Conservation (phyloP, 2,888 invertebrate genomes). For the Argynnis bischoffii region DNA sequence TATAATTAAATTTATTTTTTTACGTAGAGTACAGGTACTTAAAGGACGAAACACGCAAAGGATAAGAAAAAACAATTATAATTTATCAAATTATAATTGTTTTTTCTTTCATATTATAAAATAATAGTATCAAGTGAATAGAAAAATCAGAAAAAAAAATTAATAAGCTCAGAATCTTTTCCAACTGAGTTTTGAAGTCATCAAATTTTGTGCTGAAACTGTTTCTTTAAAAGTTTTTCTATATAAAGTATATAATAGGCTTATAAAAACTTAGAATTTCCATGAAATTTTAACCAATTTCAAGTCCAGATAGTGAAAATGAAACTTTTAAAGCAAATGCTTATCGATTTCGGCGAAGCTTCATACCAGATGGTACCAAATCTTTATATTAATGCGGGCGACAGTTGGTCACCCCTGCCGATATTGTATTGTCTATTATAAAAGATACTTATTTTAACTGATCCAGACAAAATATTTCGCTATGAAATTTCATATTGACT, state of each 20-base stretch:
- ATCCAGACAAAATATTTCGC: neutral
- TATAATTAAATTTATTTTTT: too few relatives aligned
- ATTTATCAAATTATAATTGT: too few relatives aligned
- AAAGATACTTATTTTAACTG: slow-evolving; percentile 14
- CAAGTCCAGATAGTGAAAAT: slow-evolving; percentile 21
- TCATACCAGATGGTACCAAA: slow-evolving; percentile 46
- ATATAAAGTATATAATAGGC: neutral
- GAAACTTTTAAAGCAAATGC: slow-evolving; percentile 32
- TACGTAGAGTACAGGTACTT: too few relatives aligned
- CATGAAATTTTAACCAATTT: slow-evolving; percentile 25
- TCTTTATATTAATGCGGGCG: slow-evolving; percentile 63
- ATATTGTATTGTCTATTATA: slow-evolving; percentile 32
- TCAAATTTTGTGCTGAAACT: too few relatives aligned
- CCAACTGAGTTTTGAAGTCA: too few relatives aligned
- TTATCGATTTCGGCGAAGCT: slow-evolving; percentile 31
- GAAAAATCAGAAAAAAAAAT: too few relatives aligned
- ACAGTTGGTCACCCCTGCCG: slow-evolving; percentile 38
- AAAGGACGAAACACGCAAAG: too few relatives aligned
- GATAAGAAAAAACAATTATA: too few relatives aligned
- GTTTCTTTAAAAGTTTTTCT: neutral
- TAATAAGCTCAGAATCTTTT: too few relatives aligned
- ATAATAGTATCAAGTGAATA: too few relatives aligned
- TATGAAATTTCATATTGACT: neutral
- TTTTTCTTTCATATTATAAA: too few relatives aligned
- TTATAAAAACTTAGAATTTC: neutral